Evolutionary conservation across 2,888 invertebrate genomes (phyloP), one percentile per base, ranked within the genome.

Genomic region (Sarcophaga subvicina): DNA sequence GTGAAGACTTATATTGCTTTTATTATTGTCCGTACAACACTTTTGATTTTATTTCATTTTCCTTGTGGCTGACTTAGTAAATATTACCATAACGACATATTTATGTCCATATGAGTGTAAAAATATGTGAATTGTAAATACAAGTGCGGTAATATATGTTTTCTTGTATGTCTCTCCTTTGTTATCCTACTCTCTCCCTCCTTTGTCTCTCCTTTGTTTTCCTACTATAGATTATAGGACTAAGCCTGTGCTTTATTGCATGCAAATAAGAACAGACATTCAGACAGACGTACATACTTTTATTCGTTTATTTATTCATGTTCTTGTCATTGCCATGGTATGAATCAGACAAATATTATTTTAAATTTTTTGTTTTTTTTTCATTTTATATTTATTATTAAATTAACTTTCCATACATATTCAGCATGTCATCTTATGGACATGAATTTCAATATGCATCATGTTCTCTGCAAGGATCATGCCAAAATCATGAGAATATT

Each of bases 31-130:
- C 27, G n/a, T 45, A 14, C n/a, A 72, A 59, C 37, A 69, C 80
- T 83, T 80, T 83, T 86, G 80, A 80, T 83, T 83, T 83, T 86
- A 83, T 86, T 86, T 83, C 83, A 86, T 80, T 86, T 86, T 86
- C 76, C 67, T 86, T 86, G 80, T 80, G 80, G 86, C 86, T 80
- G 80, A 10, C 49, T 3, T 2, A 0, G 22, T 22, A 22, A 22
- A 22, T 22, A 22, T 22, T 22, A 22, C 22, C 49, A 49, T 49
- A 49, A 11, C 3, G 49, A 49, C 49, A 12, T 49, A 49, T 49
- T 49, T 49, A 49, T 49, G 11, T 4, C 14, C 12, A 49, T 27
- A 14, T 0, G 22, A 45, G 22, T 47, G 47, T 45, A 12, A 60
- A 10, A 49, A 49, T 47, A 12, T 69, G n/a, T 69, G 45, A 47